Percentiles rank a stretch among this genome's conserved stretches.
These are phyloP conservation scores for Dissostichus mawsoni DNA, from an alignment of 2,113 vertebrate genomes.

Conservation along the genomic window DNA sequence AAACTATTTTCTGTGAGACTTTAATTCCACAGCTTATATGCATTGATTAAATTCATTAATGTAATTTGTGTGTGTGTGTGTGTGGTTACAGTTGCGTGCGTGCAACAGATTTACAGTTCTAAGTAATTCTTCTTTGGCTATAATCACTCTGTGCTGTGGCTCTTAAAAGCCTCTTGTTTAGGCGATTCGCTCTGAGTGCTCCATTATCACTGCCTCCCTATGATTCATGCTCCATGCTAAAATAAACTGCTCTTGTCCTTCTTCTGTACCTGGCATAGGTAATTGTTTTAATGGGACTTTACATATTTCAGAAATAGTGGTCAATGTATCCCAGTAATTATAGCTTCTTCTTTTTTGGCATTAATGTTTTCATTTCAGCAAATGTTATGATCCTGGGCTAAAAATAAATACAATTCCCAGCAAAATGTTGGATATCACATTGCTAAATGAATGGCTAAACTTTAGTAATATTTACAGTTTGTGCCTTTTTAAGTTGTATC, in stretches of 20 bases:
- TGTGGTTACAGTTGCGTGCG: neutral
- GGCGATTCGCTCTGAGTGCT: conserved; percentile 21
- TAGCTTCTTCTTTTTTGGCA: neutral
- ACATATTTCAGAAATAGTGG: neutral
- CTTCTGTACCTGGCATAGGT: neutral
- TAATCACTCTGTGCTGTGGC: conserved; percentile 6
- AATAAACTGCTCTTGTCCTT: conserved; percentile 16
- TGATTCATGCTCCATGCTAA: conserved; percentile 28
- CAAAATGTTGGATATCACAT: neutral
- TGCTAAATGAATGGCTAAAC: neutral
- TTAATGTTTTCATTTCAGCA: neutral
- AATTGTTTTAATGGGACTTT: neutral
- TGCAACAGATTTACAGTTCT: neutral
- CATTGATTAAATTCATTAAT: too few relatives aligned
- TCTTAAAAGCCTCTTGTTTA: conserved; percentile 47
- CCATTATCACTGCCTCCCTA: conserved; percentile 27
- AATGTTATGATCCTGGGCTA: neutral
- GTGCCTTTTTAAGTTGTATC: too few relatives aligned
- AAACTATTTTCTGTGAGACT: too few relatives aligned
- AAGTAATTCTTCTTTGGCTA: neutral
- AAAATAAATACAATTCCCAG: neutral
- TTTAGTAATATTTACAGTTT: neutral
- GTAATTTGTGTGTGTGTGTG: neutral
- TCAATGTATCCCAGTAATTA: neutral
- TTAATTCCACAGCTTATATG: too few relatives aligned